A percentile compares a stretch with the other conserved stretches of the same genome.
Evolutionary conservation across 2,888 invertebrate genomes (phyloP).

Genomic region (Limnephilus rhombicus): DNA sequence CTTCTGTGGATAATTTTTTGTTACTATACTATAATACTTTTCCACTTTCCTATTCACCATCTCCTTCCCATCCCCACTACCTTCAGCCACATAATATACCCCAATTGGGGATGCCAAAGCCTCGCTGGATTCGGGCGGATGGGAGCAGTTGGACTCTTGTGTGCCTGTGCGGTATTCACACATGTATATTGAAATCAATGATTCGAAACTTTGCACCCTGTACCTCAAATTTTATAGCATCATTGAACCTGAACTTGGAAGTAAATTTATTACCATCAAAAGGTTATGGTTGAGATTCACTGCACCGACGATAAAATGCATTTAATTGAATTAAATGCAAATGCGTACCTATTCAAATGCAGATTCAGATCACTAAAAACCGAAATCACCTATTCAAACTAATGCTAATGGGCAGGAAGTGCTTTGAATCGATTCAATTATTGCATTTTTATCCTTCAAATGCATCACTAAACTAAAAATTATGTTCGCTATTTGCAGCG

Average conservation of each 20-base stretch:
- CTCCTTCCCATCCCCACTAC: no score
- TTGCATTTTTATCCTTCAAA: background rate
- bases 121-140: no score
- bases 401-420: background rate
- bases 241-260: background rate
- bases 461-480: background rate
- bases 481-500: background rate
- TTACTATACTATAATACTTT: no score
- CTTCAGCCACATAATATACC: no score
- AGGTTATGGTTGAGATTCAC: background rate
- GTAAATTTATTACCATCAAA: background rate
- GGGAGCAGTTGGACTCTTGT: no score
- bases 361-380: background rate
- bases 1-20: no score
- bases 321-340: slow-evolving; percentile 1
- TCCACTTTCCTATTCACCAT: no score
- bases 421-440: background rate
- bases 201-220: background rate
- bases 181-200: background rate
- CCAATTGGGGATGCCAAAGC: no score
- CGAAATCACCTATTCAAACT: background rate
- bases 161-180: no score
- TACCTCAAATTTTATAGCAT: background rate
- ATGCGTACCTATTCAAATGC: background rate
- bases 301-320: background rate